Evolutionary conservation across 1,140 invertebrate genomes (phyloP).

Genomic region (Habropoda laboriosa): DNA sequence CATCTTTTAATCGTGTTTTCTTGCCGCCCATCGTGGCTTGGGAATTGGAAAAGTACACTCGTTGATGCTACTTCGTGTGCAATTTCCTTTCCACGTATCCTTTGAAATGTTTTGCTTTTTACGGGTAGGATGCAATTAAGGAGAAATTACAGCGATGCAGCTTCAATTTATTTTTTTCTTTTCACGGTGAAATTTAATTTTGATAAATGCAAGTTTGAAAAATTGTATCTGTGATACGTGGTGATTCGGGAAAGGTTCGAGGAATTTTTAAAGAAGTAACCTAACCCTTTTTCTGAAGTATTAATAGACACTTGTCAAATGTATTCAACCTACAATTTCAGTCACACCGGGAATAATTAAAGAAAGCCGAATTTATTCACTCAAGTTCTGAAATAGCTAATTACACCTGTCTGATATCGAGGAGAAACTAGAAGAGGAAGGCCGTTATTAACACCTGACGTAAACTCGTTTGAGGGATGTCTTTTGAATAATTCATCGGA

Average conservation of each 20-base stretch:
- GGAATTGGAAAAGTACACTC: background rate
- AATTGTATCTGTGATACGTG: too few species aligned
- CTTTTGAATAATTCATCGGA: slow-evolving; percentile 15
- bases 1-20: slow-evolving; percentile 55
- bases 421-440: background rate
- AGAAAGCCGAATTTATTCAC: background rate
- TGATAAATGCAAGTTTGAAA: too few species aligned
- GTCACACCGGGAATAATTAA: background rate
- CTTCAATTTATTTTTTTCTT: too few species aligned
- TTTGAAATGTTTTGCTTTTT: too few species aligned
- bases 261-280: background rate
- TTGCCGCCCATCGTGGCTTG: background rate
- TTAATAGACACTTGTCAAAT: background rate
- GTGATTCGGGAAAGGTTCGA: too few species aligned
- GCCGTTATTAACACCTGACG: slow-evolving; percentile 7
- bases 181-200: too few species aligned
- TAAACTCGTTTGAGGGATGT: background rate
- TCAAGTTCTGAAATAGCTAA: background rate
- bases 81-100: too few species aligned
- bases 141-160: too few species aligned
- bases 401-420: background rate
- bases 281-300: too few species aligned
- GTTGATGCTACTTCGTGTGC: too few species aligned
- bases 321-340: background rate
- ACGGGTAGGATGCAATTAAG: too few species aligned